Conservation (phyloP, 2,113 vertebrate species). For the Spea bombifrons region DNA sequence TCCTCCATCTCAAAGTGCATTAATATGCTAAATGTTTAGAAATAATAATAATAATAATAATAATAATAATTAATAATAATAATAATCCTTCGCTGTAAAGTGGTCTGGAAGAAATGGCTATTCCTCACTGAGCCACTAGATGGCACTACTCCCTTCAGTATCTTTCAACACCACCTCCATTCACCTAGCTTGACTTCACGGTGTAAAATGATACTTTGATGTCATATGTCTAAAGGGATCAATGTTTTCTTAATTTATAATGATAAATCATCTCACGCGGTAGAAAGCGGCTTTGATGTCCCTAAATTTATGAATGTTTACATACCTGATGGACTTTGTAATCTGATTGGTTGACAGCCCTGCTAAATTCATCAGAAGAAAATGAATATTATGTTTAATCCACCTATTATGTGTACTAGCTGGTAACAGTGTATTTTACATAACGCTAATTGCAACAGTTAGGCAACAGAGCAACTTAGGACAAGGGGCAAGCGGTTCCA, state of each 20-base stretch:
- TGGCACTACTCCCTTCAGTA: constrained; percentile 1
- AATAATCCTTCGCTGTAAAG: no score
- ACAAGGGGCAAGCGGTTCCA: neutral
- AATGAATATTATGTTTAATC: neutral
- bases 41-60: no score
- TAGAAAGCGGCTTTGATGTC: neutral
- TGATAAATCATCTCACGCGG: neutral
- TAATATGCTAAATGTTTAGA: no score
- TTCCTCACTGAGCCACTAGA: neutral
- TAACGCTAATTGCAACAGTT: neutral
- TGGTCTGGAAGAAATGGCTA: no score
- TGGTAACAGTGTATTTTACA: neutral
- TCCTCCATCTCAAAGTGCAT: no score
- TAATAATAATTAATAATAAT: no score
- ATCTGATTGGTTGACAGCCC: neutral
- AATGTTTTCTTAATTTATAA: neutral
- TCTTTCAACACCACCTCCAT: neutral
- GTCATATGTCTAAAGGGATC: neutral
- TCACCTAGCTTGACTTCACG: neutral
- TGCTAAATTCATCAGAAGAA: neutral
- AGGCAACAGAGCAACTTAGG: neutral
- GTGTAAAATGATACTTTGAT: neutral
- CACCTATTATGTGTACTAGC: neutral
- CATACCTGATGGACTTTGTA: neutral
- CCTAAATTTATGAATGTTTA: neutral